Conservation (phyloP, 1,140 invertebrate species). For the Zaprionus nigranus region DNA sequence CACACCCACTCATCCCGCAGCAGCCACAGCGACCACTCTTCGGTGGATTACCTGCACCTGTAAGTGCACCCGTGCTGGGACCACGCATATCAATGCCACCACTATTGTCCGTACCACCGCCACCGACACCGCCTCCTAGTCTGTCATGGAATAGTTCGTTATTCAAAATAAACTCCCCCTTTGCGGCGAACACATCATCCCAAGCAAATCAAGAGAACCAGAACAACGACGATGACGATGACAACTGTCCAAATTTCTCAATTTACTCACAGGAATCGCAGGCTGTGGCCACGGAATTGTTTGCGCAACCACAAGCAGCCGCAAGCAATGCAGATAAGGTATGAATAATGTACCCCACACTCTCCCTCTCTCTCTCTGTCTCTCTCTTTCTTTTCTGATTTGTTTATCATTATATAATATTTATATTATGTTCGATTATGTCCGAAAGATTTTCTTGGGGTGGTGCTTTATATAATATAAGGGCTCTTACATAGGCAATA, state of each 20-base stretch:
- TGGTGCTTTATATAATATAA: background rate
- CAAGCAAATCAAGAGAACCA: constrained; percentile 69
- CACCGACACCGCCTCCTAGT: constrained; percentile 70
- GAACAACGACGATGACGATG: constrained; percentile 87
- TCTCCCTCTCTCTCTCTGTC: background rate
- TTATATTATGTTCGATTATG: constrained; percentile 31
- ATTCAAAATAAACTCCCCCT: constrained; percentile 62
- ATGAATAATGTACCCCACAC: constrained; percentile 30
- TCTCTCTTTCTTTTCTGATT: background rate
- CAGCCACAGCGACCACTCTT: constrained; percentile 51
- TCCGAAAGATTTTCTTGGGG: constrained; percentile 9
- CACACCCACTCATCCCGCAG: constrained; percentile 26
- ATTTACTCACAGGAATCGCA: constrained; percentile 92
- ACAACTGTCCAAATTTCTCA: constrained; percentile 92
- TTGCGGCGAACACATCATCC: constrained; percentile 35
- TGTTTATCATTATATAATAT: background rate
- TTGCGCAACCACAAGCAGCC: constrained; percentile 46
- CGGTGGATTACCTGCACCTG: constrained; percentile 46
- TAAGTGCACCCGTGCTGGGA: constrained; percentile 18
- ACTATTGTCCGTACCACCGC: constrained; percentile 66
- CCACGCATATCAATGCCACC: constrained; percentile 51
- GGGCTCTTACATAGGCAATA: background rate
- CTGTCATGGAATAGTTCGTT: constrained; percentile 66
- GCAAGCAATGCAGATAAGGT: constrained; percentile 63
- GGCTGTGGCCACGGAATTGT: constrained; percentile 87